These are phyloP conservation scores for Pseudachorutes palmiensis DNA, from an alignment of 1,140 invertebrate genomes.

Conservation along the genomic window DNA sequence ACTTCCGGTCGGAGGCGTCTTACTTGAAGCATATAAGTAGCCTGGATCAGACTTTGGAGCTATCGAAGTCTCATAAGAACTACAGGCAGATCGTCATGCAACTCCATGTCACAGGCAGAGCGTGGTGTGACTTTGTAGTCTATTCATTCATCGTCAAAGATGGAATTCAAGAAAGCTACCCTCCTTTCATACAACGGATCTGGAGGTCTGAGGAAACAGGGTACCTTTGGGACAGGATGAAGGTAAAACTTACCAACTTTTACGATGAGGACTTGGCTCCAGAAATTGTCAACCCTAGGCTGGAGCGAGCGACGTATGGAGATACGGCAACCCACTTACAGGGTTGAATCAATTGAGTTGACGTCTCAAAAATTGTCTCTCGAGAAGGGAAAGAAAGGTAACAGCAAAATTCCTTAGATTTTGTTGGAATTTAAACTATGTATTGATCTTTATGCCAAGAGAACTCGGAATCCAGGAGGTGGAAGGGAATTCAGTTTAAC, in stretches of 20 bases:
- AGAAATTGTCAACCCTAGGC: slow-evolving; percentile 19
- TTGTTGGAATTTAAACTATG: too few species aligned
- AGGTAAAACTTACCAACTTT: slow-evolving; percentile 21
- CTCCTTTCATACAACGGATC: slow-evolving; percentile 12
- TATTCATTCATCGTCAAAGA: slow-evolving; percentile 9
- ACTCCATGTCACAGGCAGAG: slow-evolving; percentile 22
- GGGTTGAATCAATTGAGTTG: background rate
- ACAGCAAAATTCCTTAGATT: too few species aligned
- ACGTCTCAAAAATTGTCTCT: too few species aligned
- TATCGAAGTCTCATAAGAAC: slow-evolving; percentile 26
- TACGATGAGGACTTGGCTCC: slow-evolving; percentile 19
- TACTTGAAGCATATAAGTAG: background rate
- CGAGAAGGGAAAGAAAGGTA: too few species aligned
- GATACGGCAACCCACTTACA: slow-evolving; percentile 16
- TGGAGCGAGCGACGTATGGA: background rate
- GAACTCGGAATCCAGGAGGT: too few species aligned
- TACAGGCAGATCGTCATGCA: slow-evolving; percentile 28
- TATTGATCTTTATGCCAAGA: too few species aligned
- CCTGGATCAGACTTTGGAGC: background rate
- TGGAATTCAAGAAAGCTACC: background rate
- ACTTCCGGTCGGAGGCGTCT: too few species aligned
- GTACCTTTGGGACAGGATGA: slow-evolving; percentile 11
- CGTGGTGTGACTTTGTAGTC: slow-evolving; percentile 40
- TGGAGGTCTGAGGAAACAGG: slow-evolving; percentile 5
- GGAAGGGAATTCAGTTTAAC: too few species aligned